Evolutionary conservation across 1,140 invertebrate species (phyloP).

Genomic region (Drosophila rufa): DNA sequence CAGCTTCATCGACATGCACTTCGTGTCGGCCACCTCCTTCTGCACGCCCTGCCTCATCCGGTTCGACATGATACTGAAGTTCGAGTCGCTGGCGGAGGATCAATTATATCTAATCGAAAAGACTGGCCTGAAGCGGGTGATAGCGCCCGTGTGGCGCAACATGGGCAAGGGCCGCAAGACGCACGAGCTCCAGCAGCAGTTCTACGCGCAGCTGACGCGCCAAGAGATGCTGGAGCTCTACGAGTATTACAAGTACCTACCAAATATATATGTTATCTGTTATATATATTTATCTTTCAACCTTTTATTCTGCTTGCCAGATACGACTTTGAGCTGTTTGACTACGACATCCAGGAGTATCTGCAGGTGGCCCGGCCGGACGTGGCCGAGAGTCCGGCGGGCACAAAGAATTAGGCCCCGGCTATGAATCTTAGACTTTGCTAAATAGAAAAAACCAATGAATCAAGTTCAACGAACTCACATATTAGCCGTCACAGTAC

Average conservation of each 20-base stretch:
- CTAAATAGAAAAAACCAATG: conserved; percentile 37
- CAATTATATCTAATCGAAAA: conserved; percentile 93
- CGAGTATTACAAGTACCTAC: conserved; percentile 90
- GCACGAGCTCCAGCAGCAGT: conserved; percentile 89
- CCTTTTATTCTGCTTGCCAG: conserved; percentile 85
- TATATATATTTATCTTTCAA: neutral
- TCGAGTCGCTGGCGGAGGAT: conserved; percentile 94
- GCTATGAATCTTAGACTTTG: conserved; percentile 62
- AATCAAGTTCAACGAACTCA: conserved; percentile 62
- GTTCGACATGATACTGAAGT: conserved; percentile 95
- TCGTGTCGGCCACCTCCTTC: conserved; percentile 93
- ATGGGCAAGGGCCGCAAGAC: conserved; percentile 90
- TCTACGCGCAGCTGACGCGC: conserved; percentile 91
- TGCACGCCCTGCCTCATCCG: conserved; percentile 95
- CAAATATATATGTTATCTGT: neutral
- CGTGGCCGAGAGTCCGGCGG: conserved; percentile 65
- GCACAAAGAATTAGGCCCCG: conserved; percentile 42
- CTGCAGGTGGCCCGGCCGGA: conserved; percentile 88
- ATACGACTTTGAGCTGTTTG: conserved; percentile 94
- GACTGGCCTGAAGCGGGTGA: conserved; percentile 90
- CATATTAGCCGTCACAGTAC: conserved; percentile 80
- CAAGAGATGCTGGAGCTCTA: conserved; percentile 92
- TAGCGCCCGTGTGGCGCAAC: conserved; percentile 93
- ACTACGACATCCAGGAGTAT: conserved; percentile 91
- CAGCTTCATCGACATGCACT: conserved; percentile 95